These are phyloP conservation scores for Drosophila nigromelanica DNA, from an alignment of 1,140 invertebrate genomes.

Conservation along the genomic window DNA sequence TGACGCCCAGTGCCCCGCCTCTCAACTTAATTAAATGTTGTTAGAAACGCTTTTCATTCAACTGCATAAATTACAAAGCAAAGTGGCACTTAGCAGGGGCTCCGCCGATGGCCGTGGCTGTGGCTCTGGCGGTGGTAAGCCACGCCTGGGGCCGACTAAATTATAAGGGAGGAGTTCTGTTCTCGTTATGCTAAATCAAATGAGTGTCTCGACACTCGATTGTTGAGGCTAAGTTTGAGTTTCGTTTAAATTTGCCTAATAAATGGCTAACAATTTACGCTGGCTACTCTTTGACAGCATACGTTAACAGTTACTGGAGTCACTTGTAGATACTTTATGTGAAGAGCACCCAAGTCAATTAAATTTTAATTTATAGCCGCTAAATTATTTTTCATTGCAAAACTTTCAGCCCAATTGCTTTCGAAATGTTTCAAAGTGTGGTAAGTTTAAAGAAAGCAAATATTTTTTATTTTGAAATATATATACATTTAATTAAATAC, in stretches of 20 bases:
- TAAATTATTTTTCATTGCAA: too few species aligned
- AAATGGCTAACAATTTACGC: constrained; percentile 26
- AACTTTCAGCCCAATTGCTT: too few species aligned
- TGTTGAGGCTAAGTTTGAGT: constrained; percentile 27
- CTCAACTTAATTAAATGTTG: constrained; percentile 78
- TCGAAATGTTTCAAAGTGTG: too few species aligned
- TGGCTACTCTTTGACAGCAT: constrained; percentile 6
- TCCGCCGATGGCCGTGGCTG: constrained; percentile 6
- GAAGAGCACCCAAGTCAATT: background rate
- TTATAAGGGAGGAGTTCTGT: constrained; percentile 45
- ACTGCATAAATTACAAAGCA: constrained; percentile 78
- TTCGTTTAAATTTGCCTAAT: constrained; percentile 49
- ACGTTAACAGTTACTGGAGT: constrained; percentile 12
- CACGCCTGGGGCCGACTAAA: constrained; percentile 49
- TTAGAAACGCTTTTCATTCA: constrained; percentile 73
- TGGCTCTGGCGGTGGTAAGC: constrained; percentile 28
- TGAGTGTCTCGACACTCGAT: constrained; percentile 54
- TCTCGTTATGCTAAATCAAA: constrained; percentile 69
- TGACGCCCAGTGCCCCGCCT: constrained; percentile 26
- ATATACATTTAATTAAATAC: too few species aligned
- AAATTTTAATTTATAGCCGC: background rate
- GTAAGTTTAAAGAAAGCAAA: too few species aligned
- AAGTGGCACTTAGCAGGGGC: constrained; percentile 64
- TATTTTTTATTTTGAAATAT: too few species aligned
- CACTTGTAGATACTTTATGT: background rate